Evolutionary conservation across 2,113 vertebrate genomes (phyloP).

Genomic region (Furnarius figulus): DNA sequence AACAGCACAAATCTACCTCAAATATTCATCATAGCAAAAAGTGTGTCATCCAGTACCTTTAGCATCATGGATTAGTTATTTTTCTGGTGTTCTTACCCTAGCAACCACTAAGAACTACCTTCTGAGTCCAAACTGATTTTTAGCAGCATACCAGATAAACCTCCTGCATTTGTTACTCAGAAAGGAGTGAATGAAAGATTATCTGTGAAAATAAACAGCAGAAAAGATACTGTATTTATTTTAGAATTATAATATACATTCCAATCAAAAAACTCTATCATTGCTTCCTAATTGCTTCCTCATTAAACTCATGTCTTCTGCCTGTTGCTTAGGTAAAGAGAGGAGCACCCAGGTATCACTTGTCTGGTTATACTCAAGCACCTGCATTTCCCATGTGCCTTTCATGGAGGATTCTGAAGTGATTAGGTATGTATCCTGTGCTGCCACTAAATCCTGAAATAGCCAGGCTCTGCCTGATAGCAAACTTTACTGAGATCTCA

Average conservation of each 20-base stretch:
- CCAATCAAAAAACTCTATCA: not conserved
- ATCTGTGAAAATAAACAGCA: not conserved
- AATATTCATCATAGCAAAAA: not conserved
- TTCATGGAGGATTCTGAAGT: not conserved
- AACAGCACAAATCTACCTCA: not conserved
- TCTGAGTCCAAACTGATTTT: not conserved
- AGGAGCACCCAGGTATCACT: not conserved
- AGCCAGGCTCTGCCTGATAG: not conserved
- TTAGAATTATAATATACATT: not conserved
- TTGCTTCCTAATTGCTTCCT: not conserved
- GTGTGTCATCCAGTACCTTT: not conserved
- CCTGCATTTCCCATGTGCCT: not conserved
- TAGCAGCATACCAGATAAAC: not conserved
- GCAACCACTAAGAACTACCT: not conserved
- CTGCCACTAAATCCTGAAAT: not conserved
- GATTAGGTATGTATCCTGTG: not conserved
- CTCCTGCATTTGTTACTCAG: not conserved
- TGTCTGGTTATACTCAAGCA: not conserved
- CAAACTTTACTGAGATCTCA: not conserved
- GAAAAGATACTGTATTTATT: not conserved
- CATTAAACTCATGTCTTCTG: not conserved
- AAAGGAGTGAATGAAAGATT: not conserved
- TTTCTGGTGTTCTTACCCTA: not conserved
- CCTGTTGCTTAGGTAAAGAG: not conserved
- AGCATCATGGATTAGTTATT: not conserved